Evolutionary conservation across 2,113 vertebrate genomes (phyloP).

Genomic region (Pseudopodoces humilis): DNA sequence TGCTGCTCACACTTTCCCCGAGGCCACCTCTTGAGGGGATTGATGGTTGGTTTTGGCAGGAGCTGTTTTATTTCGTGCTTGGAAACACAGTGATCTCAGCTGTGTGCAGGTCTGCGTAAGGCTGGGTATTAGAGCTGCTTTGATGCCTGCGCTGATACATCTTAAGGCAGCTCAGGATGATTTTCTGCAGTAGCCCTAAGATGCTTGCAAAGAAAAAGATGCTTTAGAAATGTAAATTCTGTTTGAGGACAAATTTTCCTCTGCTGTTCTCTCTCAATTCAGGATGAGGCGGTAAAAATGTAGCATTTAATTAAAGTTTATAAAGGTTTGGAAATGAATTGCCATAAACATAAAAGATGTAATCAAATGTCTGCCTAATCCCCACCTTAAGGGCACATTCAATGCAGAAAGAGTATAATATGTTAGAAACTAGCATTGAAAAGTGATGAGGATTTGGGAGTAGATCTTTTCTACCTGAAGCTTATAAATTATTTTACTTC

Average conservation of each 20-base stretch:
- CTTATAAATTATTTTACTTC: slow-evolving; percentile 54
- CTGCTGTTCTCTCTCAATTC: slow-evolving; percentile 11
- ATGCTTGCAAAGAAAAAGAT: slow-evolving; percentile 45
- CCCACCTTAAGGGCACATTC: slow-evolving; percentile 47
- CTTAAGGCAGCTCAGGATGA: slow-evolving; percentile 48
- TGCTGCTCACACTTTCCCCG: slow-evolving; percentile 21
- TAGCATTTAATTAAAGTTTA: slow-evolving; percentile 55
- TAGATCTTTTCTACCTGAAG: slow-evolving; percentile 7
- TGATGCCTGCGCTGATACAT: slow-evolving; percentile 55
- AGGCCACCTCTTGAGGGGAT: slow-evolving; percentile 37
- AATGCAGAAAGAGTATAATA: not conserved
- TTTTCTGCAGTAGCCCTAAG: slow-evolving; percentile 34
- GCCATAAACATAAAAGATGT: slow-evolving; percentile 56
- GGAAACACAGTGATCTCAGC: slow-evolving; percentile 8
- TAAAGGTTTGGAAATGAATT: slow-evolving; percentile 44
- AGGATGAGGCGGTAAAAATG: not conserved
- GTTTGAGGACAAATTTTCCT: slow-evolving; percentile 46
- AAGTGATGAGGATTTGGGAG: not conserved
- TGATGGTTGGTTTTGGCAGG: not conserved
- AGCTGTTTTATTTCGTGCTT: slow-evolving; percentile 18
- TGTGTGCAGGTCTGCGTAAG: slow-evolving; percentile 42
- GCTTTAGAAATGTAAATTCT: slow-evolving; percentile 46
- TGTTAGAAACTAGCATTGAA: slow-evolving; percentile 3
- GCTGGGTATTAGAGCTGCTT: slow-evolving; percentile 51
- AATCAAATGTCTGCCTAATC: slow-evolving; percentile 55